phyloP scores from a whole-genome alignment of 2,888 invertebrate genomes.

The Drosophila antonietae region DNA sequence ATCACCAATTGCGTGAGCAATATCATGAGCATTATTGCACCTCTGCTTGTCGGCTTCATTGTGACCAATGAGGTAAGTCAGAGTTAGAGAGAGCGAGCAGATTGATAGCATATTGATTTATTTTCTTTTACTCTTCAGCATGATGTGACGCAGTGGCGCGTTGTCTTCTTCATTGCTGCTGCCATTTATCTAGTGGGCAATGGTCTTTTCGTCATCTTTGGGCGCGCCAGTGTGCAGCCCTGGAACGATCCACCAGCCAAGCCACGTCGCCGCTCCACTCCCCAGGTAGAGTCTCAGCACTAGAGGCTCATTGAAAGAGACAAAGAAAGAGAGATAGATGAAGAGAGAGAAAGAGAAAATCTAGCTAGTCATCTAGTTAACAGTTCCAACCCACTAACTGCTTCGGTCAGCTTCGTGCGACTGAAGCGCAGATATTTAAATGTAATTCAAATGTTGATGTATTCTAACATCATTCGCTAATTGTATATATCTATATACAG shows the following conservation, averaged over 20 bases:
- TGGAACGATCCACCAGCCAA: constrained; percentile 88
- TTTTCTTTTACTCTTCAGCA: constrained; percentile 84
- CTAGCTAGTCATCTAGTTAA: constrained; percentile 70
- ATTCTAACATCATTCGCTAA: constrained; percentile 61
- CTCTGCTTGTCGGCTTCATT: constrained; percentile 89
- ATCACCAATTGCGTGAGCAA: constrained; percentile 93
- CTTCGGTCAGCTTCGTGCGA: constrained; percentile 21
- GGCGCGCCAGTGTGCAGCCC: constrained; percentile 88
- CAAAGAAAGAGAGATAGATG: constrained; percentile 4
- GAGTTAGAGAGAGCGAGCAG: neutral
- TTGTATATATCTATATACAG: constrained; percentile 40
- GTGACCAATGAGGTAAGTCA: constrained; percentile 88
- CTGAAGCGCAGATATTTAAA: constrained; percentile 34
- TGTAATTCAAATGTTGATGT: constrained; percentile 43
- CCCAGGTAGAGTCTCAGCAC: constrained; percentile 80
- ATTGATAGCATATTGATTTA: neutral
- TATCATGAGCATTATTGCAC: constrained; percentile 92
- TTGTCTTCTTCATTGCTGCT: constrained; percentile 90
- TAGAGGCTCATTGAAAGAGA: constrained; percentile 32
- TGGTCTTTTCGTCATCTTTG: constrained; percentile 89
- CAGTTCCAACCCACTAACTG: constrained; percentile 31
- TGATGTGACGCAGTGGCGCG: constrained; percentile 89
- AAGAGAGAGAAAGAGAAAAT: constrained; percentile 33
- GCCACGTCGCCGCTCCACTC: constrained; percentile 71
- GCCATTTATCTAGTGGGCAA: constrained; percentile 89